Percentiles rank a stretch among this genome's conserved stretches.
Conservation (phyloP, 1,140 invertebrate species). For the Metaphire vulgaris region DNA sequence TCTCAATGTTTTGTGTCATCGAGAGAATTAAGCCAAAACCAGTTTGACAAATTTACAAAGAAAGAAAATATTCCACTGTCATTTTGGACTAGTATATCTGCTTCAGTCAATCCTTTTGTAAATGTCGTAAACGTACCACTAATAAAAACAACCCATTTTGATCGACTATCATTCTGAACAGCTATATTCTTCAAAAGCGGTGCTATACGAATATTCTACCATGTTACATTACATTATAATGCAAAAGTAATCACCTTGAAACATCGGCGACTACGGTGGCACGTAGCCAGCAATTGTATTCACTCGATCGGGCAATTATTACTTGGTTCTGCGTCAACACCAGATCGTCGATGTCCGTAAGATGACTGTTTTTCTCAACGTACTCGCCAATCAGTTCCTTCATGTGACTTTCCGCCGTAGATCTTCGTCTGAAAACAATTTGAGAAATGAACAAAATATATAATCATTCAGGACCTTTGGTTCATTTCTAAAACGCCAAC, state of each 20-base stretch:
- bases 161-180: no score
- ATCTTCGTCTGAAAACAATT: background rate
- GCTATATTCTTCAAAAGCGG: no score
- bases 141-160: no score
- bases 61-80: no score
- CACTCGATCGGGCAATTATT: background rate
- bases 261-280: background rate
- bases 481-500: background rate
- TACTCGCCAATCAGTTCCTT: background rate
- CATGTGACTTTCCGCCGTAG: background rate
- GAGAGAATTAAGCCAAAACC: no score
- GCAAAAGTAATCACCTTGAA: background rate
- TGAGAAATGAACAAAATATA: background rate
- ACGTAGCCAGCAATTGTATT: background rate
- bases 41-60: no score
- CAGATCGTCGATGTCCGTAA: background rate
- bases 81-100: background rate
- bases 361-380: background rate
- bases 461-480: background rate
- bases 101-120: background rate
- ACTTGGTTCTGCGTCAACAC: background rate
- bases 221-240: background rate
- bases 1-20: no score
- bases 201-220: background rate
- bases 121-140: no score